Base-by-base conservation (phyloP, 1,140 invertebrate species). In the Drosophila lini region DNA sequence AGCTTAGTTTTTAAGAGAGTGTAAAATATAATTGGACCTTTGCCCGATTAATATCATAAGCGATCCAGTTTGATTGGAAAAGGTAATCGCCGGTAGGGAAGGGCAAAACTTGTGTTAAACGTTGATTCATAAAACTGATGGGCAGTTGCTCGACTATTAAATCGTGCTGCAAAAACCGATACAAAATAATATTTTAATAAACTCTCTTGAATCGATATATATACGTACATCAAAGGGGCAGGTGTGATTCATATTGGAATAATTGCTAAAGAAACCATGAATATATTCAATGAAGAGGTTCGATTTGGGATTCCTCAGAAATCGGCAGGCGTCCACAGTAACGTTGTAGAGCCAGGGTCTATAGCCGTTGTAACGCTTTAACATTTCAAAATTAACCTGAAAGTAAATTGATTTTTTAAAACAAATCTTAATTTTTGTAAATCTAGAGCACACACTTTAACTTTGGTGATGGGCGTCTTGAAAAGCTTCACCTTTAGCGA, bases 271-370 rank as follows among this genome's bases (percentile, higher is more conserved):
- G 2, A 70, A 9, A 2, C n/a, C n/a, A 31, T 74, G 6, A 5
- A 61, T 8, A 19, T 15, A 61, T 0, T 3, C 19, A 4, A 8
- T 11, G 5, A 74, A 6, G 2, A 19, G 68, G 10, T 56, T 74
- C 15, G 34, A 31, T 9, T 74, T 74, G 5, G 19, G 42, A 32
- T 55, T 1, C 4, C 16, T 55, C 0, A 74, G 9, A 8, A 62
- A 36, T 15, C 47, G 61, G 9, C 68, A 74, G 5, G 41, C 68
- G 15, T 74, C 68, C 2, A 48, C 16, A 4, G 68, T 73, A 13
- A 63, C 10, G 9, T 74, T 74, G 10, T 74, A 74, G 1, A 74
- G 34, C n/a, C 60, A 74, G 0, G 58, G 68, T 10, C 36, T 62
- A 11, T 73, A 73, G 31, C 50, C 71, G 38, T 5, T 68, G 5